Conservation (phyloP, 2,888 invertebrate genomes). For the Nebria brevicollis region DNA sequence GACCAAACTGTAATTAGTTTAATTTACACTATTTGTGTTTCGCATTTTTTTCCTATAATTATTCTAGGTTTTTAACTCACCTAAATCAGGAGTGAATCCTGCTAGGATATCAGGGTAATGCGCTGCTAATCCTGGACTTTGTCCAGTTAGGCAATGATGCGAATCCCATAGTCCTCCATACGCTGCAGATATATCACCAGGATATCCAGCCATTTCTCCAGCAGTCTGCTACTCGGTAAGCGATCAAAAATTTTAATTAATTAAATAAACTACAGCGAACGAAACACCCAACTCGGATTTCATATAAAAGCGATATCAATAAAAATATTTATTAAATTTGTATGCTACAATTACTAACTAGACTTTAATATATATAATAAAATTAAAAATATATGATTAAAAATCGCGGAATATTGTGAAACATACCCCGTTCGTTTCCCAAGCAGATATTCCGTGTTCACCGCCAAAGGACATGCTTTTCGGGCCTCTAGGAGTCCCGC, state of each 20-base stretch:
- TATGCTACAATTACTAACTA: neutral
- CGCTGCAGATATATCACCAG: constrained; percentile 56
- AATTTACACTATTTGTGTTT: constrained; percentile 45
- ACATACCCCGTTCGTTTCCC: constrained; percentile 35
- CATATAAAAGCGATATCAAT: too few relatives aligned
- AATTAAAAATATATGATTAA: neutral
- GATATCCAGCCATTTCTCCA: constrained; percentile 50
- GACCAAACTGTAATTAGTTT: constrained; percentile 42
- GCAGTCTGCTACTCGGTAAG: constrained; percentile 25
- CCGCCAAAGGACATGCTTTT: constrained; percentile 39
- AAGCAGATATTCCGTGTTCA: constrained; percentile 34
- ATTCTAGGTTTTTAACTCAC: constrained; percentile 56
- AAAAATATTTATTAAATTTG: too few relatives aligned
- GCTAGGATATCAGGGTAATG: constrained; percentile 78
- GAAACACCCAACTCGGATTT: too few relatives aligned
- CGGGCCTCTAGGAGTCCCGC: constrained; percentile 22
- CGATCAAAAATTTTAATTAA: neutral
- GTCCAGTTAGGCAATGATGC: constrained; percentile 65
- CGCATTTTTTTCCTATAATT: neutral
- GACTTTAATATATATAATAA: neutral
- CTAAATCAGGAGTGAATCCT: constrained; percentile 74
- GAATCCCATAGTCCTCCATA: constrained; percentile 73
- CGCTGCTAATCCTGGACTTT: constrained; percentile 69
- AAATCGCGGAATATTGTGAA: neutral
- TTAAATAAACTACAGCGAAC: too few relatives aligned